These are phyloP conservation scores for Forbesichthys agassizii DNA, from an alignment of 2,113 vertebrate genomes.

Conservation along the genomic window DNA sequence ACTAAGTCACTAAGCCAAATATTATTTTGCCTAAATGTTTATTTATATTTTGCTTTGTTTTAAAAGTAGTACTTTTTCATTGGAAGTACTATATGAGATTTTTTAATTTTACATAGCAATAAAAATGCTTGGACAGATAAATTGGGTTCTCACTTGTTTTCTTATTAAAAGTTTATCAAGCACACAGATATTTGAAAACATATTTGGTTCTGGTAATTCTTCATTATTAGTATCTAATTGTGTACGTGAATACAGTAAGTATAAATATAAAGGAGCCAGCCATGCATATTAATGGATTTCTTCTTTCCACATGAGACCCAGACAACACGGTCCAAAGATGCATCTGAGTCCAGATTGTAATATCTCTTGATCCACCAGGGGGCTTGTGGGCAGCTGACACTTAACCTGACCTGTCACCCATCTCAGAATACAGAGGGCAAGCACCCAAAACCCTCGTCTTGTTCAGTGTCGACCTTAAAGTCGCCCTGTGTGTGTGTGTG, in stretches of 20 bases:
- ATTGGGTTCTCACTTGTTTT: constrained; percentile 12
- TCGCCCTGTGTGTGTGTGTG: constrained; percentile 9
- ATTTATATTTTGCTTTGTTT: constrained; percentile 36
- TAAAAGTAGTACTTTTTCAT: constrained; percentile 59
- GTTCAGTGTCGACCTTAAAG: constrained; percentile 58
- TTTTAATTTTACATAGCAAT: constrained; percentile 81
- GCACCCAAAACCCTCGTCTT: constrained; percentile 45
- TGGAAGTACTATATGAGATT: constrained; percentile 53
- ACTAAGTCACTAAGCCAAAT: constrained; percentile 68
- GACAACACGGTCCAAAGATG: constrained; percentile 6
- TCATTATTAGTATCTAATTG: constrained; percentile 10
- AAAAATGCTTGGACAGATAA: constrained; percentile 71
- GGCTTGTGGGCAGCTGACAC: constrained; percentile 51
- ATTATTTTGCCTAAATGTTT: constrained; percentile 62
- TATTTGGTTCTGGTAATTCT: not conserved
- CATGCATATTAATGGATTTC: not conserved
- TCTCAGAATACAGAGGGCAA: constrained; percentile 38
- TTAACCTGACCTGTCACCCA: constrained; percentile 54
- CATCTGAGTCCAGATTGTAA: constrained; percentile 28
- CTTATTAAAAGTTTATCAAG: not conserved
- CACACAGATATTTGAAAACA: not conserved
- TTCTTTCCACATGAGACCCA: constrained; percentile 30
- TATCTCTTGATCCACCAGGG: constrained; percentile 43
- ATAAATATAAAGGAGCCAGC: not conserved
- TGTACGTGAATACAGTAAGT: constrained; percentile 11